These are phyloP conservation scores for Aurelia sp. DNA, from an alignment of 30 jellyfish, hydroid and myxozoan species.

Conservation along the genomic window DNA sequence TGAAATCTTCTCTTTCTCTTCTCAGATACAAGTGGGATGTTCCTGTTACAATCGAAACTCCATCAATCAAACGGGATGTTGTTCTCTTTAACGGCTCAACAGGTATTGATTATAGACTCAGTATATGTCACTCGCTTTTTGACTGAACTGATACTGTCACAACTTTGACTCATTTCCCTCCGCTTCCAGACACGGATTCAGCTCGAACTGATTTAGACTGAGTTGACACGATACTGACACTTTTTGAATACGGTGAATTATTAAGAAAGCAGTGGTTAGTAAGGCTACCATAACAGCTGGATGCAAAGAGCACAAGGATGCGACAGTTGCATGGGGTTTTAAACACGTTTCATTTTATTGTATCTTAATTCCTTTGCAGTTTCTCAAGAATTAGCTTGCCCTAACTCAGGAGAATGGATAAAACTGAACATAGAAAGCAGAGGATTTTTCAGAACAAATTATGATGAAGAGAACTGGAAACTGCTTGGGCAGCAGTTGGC, in stretches of 20 bases:
- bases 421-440: constrained; percentile 58
- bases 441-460: constrained; percentile 80
- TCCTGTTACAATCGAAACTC: constrained; percentile 72
- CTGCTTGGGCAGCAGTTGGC: constrained; percentile 65
- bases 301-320: too few species aligned
- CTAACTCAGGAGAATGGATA: constrained; percentile 78
- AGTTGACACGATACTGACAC: too few species aligned
- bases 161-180: too few species aligned
- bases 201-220: too few species aligned
- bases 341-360: too few species aligned
- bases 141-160: too few species aligned
- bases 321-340: too few species aligned
- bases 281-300: too few species aligned
- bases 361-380: constrained; percentile 15
- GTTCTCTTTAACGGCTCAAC: constrained; percentile 26
- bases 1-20: not conserved
- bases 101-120: not conserved
- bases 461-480: constrained; percentile 79
- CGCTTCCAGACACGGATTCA: too few species aligned
- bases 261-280: too few species aligned
- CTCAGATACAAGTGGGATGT: constrained; percentile 86
- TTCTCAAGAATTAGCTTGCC: constrained; percentile 40
- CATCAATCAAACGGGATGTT: constrained; percentile 2
- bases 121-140: too few species aligned
- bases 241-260: too few species aligned